Conservation (phyloP, 1,140 invertebrate genomes). For the Trichonephila inaurata region DNA sequence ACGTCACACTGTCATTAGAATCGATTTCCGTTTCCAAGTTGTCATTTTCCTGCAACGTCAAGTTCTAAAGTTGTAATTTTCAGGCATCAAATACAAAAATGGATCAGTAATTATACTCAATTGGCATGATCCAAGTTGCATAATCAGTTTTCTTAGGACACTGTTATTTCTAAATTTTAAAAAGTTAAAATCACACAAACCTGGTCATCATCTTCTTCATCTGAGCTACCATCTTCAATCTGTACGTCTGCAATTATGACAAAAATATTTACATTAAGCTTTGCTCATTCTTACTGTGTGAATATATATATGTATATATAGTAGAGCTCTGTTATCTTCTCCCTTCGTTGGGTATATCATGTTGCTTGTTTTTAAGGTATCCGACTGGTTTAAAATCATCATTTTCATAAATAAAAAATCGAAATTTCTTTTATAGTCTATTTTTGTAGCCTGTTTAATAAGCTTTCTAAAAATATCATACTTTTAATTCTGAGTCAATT, state of each 20-base stretch:
- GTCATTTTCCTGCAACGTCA: conserved; percentile 81
- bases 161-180: not conserved
- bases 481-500: too few relatives aligned
- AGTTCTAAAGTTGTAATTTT: not conserved
- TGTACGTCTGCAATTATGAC: conserved; percentile 59
- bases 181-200: conserved; percentile 59
- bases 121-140: not conserved
- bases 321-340: too few relatives aligned
- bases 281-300: too few relatives aligned
- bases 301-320: too few relatives aligned
- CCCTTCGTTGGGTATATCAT: too few relatives aligned
- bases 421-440: too few relatives aligned
- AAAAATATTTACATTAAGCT: not conserved
- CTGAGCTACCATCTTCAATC: conserved; percentile 79
- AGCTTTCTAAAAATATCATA: too few relatives aligned
- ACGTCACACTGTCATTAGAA: conserved; percentile 81
- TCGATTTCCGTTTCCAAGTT: conserved; percentile 83
- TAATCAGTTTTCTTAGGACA: not conserved
- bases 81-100: too few relatives aligned
- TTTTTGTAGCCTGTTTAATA: too few relatives aligned
- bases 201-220: conserved; percentile 81
- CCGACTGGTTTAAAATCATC: too few relatives aligned
- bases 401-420: too few relatives aligned
- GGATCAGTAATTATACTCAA: not conserved
- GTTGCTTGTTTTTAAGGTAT: too few relatives aligned